Evolutionary conservation across 2,888 invertebrate species (phyloP).

Genomic region (Macrophya alboannulata): DNA sequence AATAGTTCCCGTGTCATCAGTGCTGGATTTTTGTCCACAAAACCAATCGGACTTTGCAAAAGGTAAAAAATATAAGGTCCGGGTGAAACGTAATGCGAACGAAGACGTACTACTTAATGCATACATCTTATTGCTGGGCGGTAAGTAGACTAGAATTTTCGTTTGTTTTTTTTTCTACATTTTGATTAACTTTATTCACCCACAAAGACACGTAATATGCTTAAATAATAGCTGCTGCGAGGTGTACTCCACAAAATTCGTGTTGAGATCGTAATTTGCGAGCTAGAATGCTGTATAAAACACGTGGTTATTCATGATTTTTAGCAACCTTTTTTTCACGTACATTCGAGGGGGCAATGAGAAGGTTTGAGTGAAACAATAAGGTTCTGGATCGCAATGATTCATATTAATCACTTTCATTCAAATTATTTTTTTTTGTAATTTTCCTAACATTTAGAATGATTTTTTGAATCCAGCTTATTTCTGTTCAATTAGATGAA

Average conservation of each 20-base stretch:
- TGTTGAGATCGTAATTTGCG: no score
- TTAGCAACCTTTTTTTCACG: neutral
- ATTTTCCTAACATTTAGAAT: no score
- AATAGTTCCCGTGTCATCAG: neutral
- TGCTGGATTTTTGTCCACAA: neutral
- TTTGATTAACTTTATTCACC: no score
- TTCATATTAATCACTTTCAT: no score
- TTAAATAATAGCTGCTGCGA: no score
- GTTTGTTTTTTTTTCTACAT: neutral
- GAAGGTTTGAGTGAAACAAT: neutral
- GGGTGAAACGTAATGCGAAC: neutral
- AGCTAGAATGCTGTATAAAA: neutral
- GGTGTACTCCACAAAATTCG: no score
- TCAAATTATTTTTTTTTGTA: no score
- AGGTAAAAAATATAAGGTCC: neutral
- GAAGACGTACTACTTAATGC: neutral
- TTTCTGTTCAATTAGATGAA: neutral
- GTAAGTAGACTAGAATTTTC: neutral
- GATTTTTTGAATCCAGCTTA: no score
- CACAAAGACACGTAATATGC: no score
- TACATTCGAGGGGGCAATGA: neutral
- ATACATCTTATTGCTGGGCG: neutral
- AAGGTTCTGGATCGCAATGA: neutral
- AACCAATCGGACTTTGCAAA: neutral
- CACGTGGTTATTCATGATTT: constrained; percentile 20